These are phyloP conservation scores for Rhinoptilus africanus DNA, from an alignment of 2,113 vertebrate species.

Conservation along the genomic window DNA sequence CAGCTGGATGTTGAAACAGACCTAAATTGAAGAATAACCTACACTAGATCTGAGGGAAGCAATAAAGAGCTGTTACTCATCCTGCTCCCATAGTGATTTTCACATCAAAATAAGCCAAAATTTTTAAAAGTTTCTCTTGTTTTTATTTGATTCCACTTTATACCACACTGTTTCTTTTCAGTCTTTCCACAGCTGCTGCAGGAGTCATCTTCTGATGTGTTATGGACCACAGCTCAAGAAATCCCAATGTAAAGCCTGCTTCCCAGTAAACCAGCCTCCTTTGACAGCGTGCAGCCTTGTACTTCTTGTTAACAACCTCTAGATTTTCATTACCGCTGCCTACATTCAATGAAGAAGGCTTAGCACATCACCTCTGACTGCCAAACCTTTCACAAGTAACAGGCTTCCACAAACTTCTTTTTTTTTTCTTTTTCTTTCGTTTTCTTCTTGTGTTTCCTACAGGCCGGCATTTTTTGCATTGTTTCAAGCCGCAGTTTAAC, in stretches of 20 bases:
- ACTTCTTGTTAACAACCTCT: neutral
- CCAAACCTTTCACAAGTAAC: neutral
- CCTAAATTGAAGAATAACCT: neutral
- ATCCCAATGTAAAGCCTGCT: neutral
- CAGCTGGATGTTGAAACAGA: neutral
- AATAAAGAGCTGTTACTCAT: neutral
- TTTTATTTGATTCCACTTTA: neutral
- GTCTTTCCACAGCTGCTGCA: neutral
- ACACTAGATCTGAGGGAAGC: neutral
- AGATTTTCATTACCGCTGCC: neutral
- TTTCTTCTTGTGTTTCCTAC: neutral
- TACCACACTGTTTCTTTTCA: neutral
- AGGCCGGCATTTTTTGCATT: neutral
- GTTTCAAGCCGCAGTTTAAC: slow-evolving; percentile 13
- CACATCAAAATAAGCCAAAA: neutral
- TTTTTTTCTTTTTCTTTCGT: rapidly evolving
- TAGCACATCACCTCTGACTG: neutral
- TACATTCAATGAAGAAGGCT: neutral
- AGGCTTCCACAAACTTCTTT: neutral
- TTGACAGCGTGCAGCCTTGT: neutral
- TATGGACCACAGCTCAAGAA: neutral
- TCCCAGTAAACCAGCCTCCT: neutral
- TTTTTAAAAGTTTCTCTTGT: neutral
- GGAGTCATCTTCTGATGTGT: neutral
- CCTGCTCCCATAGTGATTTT: neutral